Evolutionary conservation across 2,797 vertebrate species (phyloP).

Genomic region (Taenioides sp.): DNA sequence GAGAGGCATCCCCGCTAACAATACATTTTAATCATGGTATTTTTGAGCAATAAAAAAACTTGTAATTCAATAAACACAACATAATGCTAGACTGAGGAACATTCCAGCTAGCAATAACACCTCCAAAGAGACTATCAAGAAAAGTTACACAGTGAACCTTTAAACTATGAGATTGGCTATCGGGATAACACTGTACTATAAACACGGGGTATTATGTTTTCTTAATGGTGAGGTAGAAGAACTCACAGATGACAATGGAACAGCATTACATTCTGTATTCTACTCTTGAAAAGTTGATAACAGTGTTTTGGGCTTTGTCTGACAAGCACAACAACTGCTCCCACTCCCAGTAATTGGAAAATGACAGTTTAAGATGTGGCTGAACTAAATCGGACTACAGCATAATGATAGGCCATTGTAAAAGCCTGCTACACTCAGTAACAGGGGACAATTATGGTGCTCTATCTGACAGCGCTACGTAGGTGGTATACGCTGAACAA

Average conservation of each 20-base stretch:
- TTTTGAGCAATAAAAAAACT: no score
- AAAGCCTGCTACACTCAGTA: constrained; percentile 34
- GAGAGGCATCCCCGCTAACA: no score
- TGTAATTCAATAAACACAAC: no score
- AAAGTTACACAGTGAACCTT: neutral
- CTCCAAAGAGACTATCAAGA: no score
- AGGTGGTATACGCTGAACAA: constrained; percentile 33
- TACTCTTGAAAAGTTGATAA: constrained; percentile 33
- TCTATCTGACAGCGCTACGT: constrained; percentile 29
- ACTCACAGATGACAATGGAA: constrained; percentile 24
- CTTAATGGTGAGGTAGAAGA: neutral
- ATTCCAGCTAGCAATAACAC: no score
- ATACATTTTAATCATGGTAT: no score
- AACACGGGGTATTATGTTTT: neutral
- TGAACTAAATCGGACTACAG: constrained; percentile 28
- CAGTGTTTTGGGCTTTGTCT: constrained; percentile 17
- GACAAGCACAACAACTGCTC: constrained; percentile 45
- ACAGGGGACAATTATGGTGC: constrained; percentile 41
- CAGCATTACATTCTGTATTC: constrained; percentile 23
- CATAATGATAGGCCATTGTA: constrained; percentile 45
- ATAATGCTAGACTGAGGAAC: no score
- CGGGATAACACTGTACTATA: no score
- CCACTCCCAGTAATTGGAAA: constrained; percentile 39
- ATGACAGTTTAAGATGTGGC: constrained; percentile 44
- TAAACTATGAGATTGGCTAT: neutral